phyloP scores from a whole-genome alignment of 2,888 invertebrate genomes.

The Malthinus flaveolus region DNA sequence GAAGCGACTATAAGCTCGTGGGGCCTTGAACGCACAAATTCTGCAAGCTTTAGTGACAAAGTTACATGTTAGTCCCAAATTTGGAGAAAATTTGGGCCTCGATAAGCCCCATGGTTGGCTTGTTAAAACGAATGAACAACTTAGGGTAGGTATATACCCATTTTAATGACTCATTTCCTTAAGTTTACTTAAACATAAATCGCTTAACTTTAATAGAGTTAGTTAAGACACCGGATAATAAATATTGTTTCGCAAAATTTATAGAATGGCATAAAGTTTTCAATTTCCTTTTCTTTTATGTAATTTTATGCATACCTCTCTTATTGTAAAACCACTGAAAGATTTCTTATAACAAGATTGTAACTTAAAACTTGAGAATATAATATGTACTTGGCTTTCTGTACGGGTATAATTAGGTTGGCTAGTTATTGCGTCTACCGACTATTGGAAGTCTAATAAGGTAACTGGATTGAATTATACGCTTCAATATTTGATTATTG shows the following conservation, averaged over 20 bases:
- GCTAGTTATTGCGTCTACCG: conserved; percentile 26
- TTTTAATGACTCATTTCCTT: too few species aligned
- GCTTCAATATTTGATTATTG: conserved; percentile 25
- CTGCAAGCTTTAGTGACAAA: too few species aligned
- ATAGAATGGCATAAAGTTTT: not conserved
- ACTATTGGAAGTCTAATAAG: conserved; percentile 29
- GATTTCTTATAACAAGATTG: conserved; percentile 25
- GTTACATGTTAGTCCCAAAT: too few species aligned
- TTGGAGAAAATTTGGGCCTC: too few species aligned
- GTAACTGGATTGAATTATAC: conserved; percentile 29
- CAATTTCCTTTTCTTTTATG: conserved; percentile 1
- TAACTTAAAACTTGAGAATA: conserved; percentile 24
- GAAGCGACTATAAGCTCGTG: too few species aligned
- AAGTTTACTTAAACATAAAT: too few species aligned
- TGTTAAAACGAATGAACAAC: too few species aligned
- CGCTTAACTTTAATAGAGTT: too few species aligned
- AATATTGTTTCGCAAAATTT: not conserved
- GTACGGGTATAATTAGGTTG: conserved; percentile 29
- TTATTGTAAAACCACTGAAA: conserved; percentile 1
- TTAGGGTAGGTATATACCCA: too few species aligned
- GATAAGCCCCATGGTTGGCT: too few species aligned
- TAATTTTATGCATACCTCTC: conserved; percentile 13
- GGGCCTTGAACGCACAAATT: too few species aligned
- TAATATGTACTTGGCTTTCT: conserved; percentile 25
- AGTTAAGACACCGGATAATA: too few species aligned